These are phyloP conservation scores for Hoplostethus atlanticus DNA, from an alignment of 2,797 vertebrate genomes.

Conservation along the genomic window DNA sequence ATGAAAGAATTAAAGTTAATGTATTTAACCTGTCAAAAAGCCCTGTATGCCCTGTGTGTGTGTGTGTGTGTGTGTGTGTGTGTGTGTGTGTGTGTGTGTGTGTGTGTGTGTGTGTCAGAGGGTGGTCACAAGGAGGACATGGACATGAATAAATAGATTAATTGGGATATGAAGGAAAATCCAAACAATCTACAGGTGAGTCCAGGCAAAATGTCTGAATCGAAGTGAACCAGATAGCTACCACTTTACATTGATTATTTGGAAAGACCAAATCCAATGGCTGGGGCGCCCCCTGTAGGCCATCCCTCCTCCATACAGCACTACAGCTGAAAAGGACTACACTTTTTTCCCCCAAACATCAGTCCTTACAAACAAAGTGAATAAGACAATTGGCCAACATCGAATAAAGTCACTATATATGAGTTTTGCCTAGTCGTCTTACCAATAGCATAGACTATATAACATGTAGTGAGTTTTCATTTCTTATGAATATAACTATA, in stretches of 20 bases:
- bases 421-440: background rate
- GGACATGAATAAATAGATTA: too few species aligned
- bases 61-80: too few species aligned
- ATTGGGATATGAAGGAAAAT: background rate
- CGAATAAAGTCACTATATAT: slow-evolving; percentile 21
- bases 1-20: too few species aligned
- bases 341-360: slow-evolving; percentile 23
- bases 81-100: too few species aligned
- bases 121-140: too few species aligned
- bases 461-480: fast-evolving
- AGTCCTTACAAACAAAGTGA: background rate
- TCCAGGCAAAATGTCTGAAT: background rate
- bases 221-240: background rate
- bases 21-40: too few species aligned
- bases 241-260: background rate
- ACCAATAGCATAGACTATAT: background rate
- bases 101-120: too few species aligned
- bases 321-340: background rate
- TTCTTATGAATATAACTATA: background rate
- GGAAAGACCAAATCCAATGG: slow-evolving; percentile 45
- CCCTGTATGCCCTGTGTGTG: too few species aligned
- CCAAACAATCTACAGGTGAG: slow-evolving; percentile 37
- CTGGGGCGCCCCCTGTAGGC: slow-evolving; percentile 75
- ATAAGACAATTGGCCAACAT: slow-evolving; percentile 8
- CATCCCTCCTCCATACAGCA: slow-evolving; percentile 11